Conservation (phyloP, 1,140 invertebrate genomes). For the Philotrypesis tridentata region DNA sequence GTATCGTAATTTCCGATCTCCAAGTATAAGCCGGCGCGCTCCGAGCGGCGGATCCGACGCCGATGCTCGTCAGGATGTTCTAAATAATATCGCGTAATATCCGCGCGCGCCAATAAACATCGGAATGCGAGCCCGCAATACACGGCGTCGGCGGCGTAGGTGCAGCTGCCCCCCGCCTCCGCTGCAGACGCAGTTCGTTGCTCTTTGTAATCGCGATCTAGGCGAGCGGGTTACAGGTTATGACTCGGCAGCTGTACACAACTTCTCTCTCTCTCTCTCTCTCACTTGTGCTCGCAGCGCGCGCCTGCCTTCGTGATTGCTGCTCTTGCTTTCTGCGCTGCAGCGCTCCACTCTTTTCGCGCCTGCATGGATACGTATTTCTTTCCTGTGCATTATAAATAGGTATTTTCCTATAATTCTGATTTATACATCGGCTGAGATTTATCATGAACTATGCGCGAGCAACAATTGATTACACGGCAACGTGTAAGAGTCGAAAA, state of each 20-base stretch:
- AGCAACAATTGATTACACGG: no score
- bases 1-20: neutral
- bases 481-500: no score
- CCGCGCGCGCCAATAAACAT: slow-evolving; percentile 10
- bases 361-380: no score
- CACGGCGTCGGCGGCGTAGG: slow-evolving; percentile 10
- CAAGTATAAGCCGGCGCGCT: neutral
- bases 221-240: slow-evolving; percentile 33
- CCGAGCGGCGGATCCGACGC: neutral
- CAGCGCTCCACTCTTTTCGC: neutral
- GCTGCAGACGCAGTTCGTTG: neutral
- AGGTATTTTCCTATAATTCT: no score
- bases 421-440: no score
- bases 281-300: neutral
- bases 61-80: neutral
- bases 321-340: neutral
- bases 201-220: slow-evolving; percentile 29
- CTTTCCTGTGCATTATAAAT: neutral
- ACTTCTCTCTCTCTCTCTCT: neutral
- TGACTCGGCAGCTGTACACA: slow-evolving; percentile 18
- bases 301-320: neutral
- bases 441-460: no score
- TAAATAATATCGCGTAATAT: slow-evolving; percentile 28
- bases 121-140: slow-evolving; percentile 7
- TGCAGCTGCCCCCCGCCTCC: neutral